phyloP scores from a whole-genome alignment of 2,888 invertebrate species.

The Dryocosmus kuriphilus region DNA sequence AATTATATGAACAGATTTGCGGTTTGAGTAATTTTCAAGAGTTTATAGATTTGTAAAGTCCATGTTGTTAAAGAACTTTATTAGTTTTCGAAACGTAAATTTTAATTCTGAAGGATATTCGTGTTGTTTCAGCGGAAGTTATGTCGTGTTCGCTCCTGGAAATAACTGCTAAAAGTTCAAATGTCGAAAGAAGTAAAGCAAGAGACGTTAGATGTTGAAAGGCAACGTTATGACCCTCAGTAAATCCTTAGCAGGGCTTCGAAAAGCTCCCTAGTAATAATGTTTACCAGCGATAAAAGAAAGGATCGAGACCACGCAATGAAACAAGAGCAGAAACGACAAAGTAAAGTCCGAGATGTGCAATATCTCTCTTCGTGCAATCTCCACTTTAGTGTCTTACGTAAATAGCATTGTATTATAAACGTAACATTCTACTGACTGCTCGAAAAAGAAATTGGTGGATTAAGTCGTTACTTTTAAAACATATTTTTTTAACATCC shows the following conservation, averaged over 20 bases:
- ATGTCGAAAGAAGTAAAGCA: conserved; percentile 25
- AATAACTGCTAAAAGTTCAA: conserved; percentile 9
- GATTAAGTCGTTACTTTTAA: conserved; percentile 18
- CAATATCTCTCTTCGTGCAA: conserved; percentile 50
- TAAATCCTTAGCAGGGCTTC: conserved; percentile 41
- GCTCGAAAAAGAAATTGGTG: conserved; percentile 14
- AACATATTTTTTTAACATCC: not conserved
- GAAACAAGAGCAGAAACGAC: conserved; percentile 36
- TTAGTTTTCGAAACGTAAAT: not conserved
- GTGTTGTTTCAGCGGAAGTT: not conserved
- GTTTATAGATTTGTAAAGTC: not conserved
- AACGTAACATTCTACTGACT: not conserved
- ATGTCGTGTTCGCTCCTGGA: not conserved
- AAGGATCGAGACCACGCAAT: conserved; percentile 47
- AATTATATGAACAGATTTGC: no score
- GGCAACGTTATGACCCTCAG: conserved; percentile 24
- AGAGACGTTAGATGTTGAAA: conserved; percentile 24
- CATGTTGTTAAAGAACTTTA: not conserved
- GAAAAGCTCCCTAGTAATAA: conserved; percentile 49
- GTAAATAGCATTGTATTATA: conserved; percentile 49
- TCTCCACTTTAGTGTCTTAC: conserved; percentile 63
- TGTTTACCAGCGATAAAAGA: conserved; percentile 55
- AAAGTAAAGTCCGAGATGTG: conserved; percentile 32
- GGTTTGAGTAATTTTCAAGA: no score
- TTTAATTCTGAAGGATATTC: not conserved